Conservation (phyloP, 2,888 invertebrate species). For the Keiferia lycopersicella region DNA sequence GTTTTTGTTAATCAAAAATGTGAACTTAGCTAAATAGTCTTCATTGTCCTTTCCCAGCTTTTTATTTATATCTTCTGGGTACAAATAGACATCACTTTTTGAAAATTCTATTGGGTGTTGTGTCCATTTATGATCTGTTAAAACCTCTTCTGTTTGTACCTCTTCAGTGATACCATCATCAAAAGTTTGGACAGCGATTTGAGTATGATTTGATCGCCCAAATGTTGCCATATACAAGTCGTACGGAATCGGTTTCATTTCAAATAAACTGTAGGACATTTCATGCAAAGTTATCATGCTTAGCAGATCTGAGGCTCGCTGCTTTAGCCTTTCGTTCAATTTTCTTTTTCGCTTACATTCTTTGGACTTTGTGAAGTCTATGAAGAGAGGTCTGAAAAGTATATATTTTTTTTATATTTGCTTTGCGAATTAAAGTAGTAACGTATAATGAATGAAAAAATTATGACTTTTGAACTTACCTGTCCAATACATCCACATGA, state of each 20-base stretch:
- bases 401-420: neutral
- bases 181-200: slow-evolving; percentile 67
- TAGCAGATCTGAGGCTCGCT: slow-evolving; percentile 66
- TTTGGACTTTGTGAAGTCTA: slow-evolving; percentile 68
- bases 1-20: slow-evolving; percentile 46
- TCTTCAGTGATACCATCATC: slow-evolving; percentile 69
- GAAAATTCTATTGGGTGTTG: slow-evolving; percentile 71
- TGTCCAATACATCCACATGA: slow-evolving; percentile 58
- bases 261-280: slow-evolving; percentile 68
- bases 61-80: slow-evolving; percentile 33
- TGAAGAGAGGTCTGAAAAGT: slow-evolving; percentile 61
- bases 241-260: slow-evolving; percentile 76
- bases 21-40: slow-evolving; percentile 57
- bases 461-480: too few species aligned
- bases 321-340: slow-evolving; percentile 54
- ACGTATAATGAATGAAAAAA: neutral
- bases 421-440: neutral
- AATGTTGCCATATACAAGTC: slow-evolving; percentile 73
- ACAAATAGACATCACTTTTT: slow-evolving; percentile 51
- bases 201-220: slow-evolving; percentile 65
- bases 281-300: slow-evolving; percentile 71
- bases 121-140: slow-evolving; percentile 62
- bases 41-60: slow-evolving; percentile 47
- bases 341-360: slow-evolving; percentile 57
- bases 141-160: slow-evolving; percentile 66